These are phyloP conservation scores for Chrysolina oricalcia DNA, from an alignment of 2,888 invertebrate species.

Conservation along the genomic window DNA sequence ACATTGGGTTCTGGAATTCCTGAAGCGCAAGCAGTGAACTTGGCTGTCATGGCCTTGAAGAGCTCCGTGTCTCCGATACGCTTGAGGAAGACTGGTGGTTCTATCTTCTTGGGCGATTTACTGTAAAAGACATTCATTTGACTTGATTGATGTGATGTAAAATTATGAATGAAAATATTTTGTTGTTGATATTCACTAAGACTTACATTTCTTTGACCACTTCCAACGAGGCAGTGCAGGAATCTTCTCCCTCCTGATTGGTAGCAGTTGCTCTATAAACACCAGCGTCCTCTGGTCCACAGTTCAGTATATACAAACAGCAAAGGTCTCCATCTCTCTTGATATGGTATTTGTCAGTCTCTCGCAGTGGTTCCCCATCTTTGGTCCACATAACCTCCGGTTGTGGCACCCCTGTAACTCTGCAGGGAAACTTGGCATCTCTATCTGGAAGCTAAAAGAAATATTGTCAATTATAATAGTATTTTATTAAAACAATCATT, in stretches of 20 bases:
- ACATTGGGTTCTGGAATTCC: conserved; percentile 92
- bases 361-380: conserved; percentile 82
- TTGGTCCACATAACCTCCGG: conserved; percentile 93
- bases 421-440: conserved; percentile 88
- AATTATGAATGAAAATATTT: not conserved
- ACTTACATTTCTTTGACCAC: conserved; percentile 89
- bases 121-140: conserved; percentile 70
- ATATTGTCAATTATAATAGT: not conserved
- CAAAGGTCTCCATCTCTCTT: conserved; percentile 86
- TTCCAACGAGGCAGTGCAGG: conserved; percentile 82
- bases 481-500: too few species aligned
- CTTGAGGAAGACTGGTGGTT: conserved; percentile 91
- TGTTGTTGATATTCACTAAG: not conserved
- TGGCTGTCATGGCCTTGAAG: conserved; percentile 90
- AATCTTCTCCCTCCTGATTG: conserved; percentile 87
- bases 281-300: conserved; percentile 81
- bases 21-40: conserved; percentile 93
- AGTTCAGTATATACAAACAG: conserved; percentile 83
- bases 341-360: conserved; percentile 83
- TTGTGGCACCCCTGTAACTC: conserved; percentile 85
- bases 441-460: conserved; percentile 78
- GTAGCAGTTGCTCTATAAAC: conserved; percentile 84
- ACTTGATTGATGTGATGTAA: too few species aligned
- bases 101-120: conserved; percentile 82
- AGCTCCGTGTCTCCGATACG: conserved; percentile 91